A percentile compares a stretch with the other conserved stretches of the same genome.
Conservation (phyloP, 1,140 invertebrate genomes). For the Ostrea edulis region DNA sequence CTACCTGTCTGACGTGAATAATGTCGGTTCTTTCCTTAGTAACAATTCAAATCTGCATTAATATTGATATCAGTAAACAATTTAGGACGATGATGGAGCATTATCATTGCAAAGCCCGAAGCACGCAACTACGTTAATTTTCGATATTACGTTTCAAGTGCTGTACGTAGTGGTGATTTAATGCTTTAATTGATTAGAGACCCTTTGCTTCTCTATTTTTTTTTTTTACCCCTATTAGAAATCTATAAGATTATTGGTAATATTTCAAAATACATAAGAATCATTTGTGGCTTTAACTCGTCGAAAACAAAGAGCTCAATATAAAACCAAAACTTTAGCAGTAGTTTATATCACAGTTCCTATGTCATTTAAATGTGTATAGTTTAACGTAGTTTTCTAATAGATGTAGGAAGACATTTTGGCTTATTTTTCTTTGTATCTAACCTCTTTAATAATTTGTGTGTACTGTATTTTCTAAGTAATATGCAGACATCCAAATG, state of each 20-base stretch:
- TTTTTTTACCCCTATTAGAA: background rate
- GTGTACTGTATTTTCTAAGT: no score
- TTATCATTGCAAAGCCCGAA: background rate
- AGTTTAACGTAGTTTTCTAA: no score
- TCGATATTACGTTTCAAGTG: background rate
- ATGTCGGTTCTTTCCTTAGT: background rate
- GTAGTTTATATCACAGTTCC: no score
- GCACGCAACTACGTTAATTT: constrained; percentile 1
- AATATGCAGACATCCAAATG: no score
- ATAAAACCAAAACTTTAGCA: no score
- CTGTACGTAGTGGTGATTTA: background rate
- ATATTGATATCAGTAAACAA: constrained; percentile 25
- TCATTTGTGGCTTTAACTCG: background rate
- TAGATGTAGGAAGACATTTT: no score
- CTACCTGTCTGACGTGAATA: background rate
- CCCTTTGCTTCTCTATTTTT: background rate
- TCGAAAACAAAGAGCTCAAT: background rate
- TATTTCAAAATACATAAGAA: background rate
- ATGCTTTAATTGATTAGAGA: background rate
- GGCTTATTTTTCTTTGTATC: no score
- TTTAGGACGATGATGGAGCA: background rate
- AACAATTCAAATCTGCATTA: constrained; percentile 33
- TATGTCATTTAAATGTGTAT: no score
- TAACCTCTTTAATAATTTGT: no score
- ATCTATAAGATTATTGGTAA: background rate